These are phyloP conservation scores for Arothron firmamentum DNA, from an alignment of 2,113 vertebrate genomes.

Conservation along the genomic window DNA sequence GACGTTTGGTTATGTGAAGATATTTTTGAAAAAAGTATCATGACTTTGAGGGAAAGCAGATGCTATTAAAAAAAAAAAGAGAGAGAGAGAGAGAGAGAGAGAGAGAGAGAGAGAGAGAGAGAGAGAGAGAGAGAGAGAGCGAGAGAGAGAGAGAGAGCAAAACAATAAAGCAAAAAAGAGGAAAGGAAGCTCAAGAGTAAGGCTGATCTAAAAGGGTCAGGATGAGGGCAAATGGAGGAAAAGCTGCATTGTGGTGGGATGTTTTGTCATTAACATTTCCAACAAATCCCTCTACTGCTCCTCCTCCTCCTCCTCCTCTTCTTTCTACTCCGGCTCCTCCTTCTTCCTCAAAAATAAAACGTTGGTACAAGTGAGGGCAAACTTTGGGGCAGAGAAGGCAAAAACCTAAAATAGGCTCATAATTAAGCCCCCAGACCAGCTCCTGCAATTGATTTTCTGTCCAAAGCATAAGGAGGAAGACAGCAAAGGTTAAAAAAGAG, in stretches of 20 bases:
- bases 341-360: constrained; percentile 29
- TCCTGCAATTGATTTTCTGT: constrained; percentile 58
- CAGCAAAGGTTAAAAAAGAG: constrained; percentile 6
- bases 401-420: constrained; percentile 52
- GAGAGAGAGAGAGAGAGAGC: too few species aligned
- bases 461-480: constrained; percentile 25
- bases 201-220: constrained; percentile 46
- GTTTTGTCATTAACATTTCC: constrained; percentile 43
- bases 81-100: too few species aligned
- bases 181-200: neutral
- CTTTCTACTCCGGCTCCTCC: neutral
- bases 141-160: too few species aligned
- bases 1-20: constrained; percentile 41
- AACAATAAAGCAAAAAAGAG: too few species aligned
- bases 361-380: constrained; percentile 22
- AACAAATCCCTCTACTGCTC: constrained; percentile 1
- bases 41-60: neutral
- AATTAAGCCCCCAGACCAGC: constrained; percentile 47
- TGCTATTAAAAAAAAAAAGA: neutral
- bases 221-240: constrained; percentile 25
- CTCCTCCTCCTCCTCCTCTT: neutral
- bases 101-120: too few species aligned
- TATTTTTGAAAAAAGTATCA: neutral
- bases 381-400: constrained; percentile 22
- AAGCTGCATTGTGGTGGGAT: constrained; percentile 24